Percentiles rank a stretch among this genome's conserved stretches.
Conservation (phyloP, 2,888 invertebrate genomes). For the Volucella inanis region DNA sequence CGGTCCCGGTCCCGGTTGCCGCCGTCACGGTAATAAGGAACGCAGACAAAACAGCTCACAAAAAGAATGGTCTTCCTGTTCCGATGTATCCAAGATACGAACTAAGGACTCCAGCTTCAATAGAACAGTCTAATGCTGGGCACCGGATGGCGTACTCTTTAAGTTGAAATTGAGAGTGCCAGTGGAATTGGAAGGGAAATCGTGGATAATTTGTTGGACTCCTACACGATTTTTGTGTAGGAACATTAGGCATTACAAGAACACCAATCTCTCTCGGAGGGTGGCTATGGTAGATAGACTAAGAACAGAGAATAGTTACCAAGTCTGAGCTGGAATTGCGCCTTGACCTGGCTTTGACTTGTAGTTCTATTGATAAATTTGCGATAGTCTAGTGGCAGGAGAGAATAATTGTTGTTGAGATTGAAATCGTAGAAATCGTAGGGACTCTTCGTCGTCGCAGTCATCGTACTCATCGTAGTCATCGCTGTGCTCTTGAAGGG, state of each 20-base stretch:
- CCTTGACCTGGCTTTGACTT: constrained; percentile 71
- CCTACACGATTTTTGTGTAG: constrained; percentile 71
- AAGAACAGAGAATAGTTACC: not conserved
- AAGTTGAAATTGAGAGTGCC: constrained; percentile 70
- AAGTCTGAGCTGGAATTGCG: constrained; percentile 52
- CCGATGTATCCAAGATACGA: constrained; percentile 70
- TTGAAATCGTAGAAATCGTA: constrained; percentile 13
- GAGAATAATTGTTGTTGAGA: constrained; percentile 18
- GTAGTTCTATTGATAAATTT: constrained; percentile 64
- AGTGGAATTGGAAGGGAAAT: constrained; percentile 56
- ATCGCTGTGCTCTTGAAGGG: constrained; percentile 11
- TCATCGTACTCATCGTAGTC: too few relatives aligned
- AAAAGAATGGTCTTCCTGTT: constrained; percentile 73
- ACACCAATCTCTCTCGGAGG: constrained; percentile 18
- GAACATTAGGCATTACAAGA: constrained; percentile 63
- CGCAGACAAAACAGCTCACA: constrained; percentile 68
- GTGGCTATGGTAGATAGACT: constrained; percentile 9
- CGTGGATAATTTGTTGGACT: constrained; percentile 74
- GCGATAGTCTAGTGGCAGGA: constrained; percentile 33
- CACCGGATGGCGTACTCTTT: constrained; percentile 31
- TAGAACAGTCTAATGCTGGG: constrained; percentile 22
- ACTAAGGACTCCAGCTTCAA: constrained; percentile 4
- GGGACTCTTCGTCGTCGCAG: too few relatives aligned
- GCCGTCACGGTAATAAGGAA: constrained; percentile 63
- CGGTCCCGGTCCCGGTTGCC: too few relatives aligned